Evolutionary conservation across 2,888 invertebrate genomes (phyloP).

Genomic region (Parelbella ahira): DNA sequence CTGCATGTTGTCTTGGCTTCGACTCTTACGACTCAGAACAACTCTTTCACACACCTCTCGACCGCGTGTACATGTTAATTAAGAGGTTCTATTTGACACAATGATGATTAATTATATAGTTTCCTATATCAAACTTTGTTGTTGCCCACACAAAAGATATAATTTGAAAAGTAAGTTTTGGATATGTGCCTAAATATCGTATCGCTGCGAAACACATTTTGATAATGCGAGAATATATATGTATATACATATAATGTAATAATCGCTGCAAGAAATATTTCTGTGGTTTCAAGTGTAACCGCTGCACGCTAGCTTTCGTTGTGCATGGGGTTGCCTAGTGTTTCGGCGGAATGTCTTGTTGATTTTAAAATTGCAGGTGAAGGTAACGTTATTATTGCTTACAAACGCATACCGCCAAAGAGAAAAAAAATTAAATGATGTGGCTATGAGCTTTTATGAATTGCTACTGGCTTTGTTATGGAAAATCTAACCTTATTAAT

Average conservation of each 20-base stretch:
- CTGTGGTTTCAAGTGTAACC: conserved; percentile 70
- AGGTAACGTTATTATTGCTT: conserved; percentile 76
- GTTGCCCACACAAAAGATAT: too few species aligned
- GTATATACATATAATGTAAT: conserved; percentile 37
- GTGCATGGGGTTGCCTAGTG: conserved; percentile 78
- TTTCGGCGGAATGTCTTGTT: conserved; percentile 72
- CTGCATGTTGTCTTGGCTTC: conserved; percentile 80
- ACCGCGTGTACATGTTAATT: conserved; percentile 19
- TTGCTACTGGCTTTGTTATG: conserved; percentile 76
- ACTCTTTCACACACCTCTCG: conserved; percentile 50
- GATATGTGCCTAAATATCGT: conserved; percentile 38
- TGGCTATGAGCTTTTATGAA: conserved; percentile 73
- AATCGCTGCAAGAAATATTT: conserved; percentile 52
- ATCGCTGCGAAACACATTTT: conserved; percentile 54
- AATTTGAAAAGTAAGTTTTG: too few species aligned
- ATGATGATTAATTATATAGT: too few species aligned
- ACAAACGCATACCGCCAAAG: conserved; percentile 63
- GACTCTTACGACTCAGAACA: conserved; percentile 58
- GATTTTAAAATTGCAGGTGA: conserved; percentile 52
- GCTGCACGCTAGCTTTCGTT: conserved; percentile 80
- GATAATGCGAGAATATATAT: conserved; percentile 39
- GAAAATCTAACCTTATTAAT: conserved; percentile 82
- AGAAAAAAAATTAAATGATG: conserved; percentile 43
- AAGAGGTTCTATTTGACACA: conserved; percentile 24
- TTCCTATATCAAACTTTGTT: conserved; percentile 15